A percentile compares a stretch with the other conserved stretches of the same genome.
Evolutionary conservation across 2,888 invertebrate genomes (phyloP).

Genomic region (Galeopsomyia nigrocyanea): DNA sequence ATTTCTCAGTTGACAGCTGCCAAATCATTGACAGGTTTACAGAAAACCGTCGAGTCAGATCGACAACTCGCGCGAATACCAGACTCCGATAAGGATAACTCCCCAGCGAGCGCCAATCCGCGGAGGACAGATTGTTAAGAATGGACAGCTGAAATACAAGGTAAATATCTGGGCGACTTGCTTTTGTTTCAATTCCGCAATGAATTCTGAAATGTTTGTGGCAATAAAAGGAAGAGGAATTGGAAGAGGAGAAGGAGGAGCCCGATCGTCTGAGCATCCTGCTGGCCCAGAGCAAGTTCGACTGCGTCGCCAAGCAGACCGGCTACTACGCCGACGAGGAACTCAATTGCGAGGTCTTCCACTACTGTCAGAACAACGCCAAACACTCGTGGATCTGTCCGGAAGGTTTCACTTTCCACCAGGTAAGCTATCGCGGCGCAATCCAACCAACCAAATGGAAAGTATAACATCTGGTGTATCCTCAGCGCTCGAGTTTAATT

Average conservation of each 20-base stretch:
- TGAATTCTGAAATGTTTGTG: not conserved
- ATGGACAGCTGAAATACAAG: slow-evolving; percentile 51
- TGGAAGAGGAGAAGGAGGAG: slow-evolving; percentile 84
- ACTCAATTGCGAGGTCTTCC: slow-evolving; percentile 91
- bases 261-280: slow-evolving; percentile 86
- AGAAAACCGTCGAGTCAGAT: slow-evolving; percentile 53
- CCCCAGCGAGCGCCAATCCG: slow-evolving; percentile 51
- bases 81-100: slow-evolving; percentile 44
- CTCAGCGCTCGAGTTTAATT: not conserved
- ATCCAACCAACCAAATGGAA: too few relatives aligned
- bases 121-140: slow-evolving; percentile 53
- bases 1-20: not conserved
- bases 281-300: slow-evolving; percentile 87
- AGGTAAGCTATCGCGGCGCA: slow-evolving; percentile 73
- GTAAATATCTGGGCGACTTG: too few relatives aligned
- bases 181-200: too few relatives aligned
- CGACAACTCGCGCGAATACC: slow-evolving; percentile 53
- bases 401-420: slow-evolving; percentile 90
- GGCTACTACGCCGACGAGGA: slow-evolving; percentile 94
- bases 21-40: slow-evolving; percentile 53
- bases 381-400: slow-evolving; percentile 95
- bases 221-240: slow-evolving; percentile 69
- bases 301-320: slow-evolving; percentile 83
- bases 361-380: slow-evolving; percentile 91
- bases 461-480: too few relatives aligned